Evolutionary conservation across 1,140 invertebrate genomes (phyloP), one percentile per base, ranked within the genome.

Genomic region (Micrasema longulum): DNA sequence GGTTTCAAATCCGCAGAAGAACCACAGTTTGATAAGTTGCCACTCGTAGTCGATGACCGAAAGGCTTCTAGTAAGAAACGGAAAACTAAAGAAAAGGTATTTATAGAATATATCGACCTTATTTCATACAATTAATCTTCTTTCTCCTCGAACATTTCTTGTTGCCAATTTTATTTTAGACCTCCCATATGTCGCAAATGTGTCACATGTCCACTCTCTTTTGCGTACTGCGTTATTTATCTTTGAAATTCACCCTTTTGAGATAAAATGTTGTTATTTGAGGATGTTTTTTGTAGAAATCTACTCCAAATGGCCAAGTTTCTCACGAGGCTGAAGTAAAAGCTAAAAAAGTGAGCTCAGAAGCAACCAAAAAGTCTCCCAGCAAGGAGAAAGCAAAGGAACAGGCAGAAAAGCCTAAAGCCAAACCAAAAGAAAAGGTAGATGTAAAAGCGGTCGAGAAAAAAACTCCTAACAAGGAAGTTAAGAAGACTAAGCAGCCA

Each of bases 1-100:
- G 90, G 91, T 64, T 91, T 93, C 80, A 89, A 90, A 82, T 87
- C 89, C 73, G 87, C 90, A 55, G 89, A 91, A 79, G 89, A 91
- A 80, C 91, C 91, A 76, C 88, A 89, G 74, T 92, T 91, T 77
- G 88, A 89, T 76, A 90, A 91, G 78, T 82, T 91, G 36, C 85
- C 89, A 4, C 79, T 86, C 64, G 79, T 85, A 55, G 78, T 85
- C 48, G 88, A 89, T 74, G 89, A 91, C 73, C 87, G 87, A 77
- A 91, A 91, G 82, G 85, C 87, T 68, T 83, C 85, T 65, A 87
- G 81, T 72, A 91, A 90, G 79, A 91, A 91, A 80, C 87, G 87
- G 69, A 91, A 91, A 87, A 83, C 82, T 45, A 90, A 90, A 80
- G 90, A 92, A 77, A 91, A 92, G 89, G 90, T 91, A 80, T 85